A percentile compares a stretch with the other conserved stretches of the same genome.
Evolutionary conservation across 2,113 vertebrate species (phyloP).

Genomic region (Rhinolophus ferrumequinum): DNA sequence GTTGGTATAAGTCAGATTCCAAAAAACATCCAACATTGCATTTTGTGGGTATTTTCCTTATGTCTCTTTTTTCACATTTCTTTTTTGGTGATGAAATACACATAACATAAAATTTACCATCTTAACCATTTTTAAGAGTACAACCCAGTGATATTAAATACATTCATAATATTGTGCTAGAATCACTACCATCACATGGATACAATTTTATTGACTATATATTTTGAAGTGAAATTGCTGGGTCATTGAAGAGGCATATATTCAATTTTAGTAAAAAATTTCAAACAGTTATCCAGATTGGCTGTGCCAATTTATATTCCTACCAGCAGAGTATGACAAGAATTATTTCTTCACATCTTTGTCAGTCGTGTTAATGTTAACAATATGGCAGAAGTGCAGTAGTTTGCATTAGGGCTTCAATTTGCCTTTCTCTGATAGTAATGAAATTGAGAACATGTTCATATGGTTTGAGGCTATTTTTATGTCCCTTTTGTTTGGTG

Average conservation of each 20-base stretch:
- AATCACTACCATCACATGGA: not conserved
- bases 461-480: not conserved
- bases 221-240: not conserved
- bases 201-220: not conserved
- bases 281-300: not conserved
- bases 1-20: not conserved
- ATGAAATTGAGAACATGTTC: not conserved
- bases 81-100: not conserved
- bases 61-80: not conserved
- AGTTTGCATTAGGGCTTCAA: not conserved
- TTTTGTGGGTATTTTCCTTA: not conserved
- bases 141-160: not conserved
- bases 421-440: not conserved
- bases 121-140: not conserved
- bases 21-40: not conserved
- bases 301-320: not conserved
- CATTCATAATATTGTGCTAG: not conserved
- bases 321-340: not conserved
- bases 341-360: not conserved
- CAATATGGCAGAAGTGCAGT: not conserved
- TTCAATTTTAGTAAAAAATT: not conserved
- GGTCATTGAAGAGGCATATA: not conserved
- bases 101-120: not conserved
- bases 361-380: not conserved
- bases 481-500: not conserved